Evolutionary conservation across 2,113 vertebrate species (phyloP), one percentile per base, ranked within the genome.

Genomic region (Siniperca chuatsi): DNA sequence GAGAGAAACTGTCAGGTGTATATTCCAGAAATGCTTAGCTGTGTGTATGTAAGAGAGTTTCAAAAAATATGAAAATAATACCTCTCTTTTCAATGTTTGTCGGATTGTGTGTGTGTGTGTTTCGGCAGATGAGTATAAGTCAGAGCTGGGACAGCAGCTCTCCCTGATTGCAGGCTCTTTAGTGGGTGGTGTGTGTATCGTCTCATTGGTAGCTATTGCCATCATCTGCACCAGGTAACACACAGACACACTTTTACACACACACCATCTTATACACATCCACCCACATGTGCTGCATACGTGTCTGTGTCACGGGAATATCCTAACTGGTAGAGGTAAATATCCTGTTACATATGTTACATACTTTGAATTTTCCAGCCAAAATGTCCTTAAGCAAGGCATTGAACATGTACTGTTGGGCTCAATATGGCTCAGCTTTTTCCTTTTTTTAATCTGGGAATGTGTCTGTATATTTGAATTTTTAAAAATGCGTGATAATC

Each of bases 181-280:
- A 2, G 97, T 98, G 0, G 97, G 97, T 0, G 97, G 97, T 4
- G 98, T 99, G 67, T 98, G 98, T 81, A 96, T 99, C 0, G 97
- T 99, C 66, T 98, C 97, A 0, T 82, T 99, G 93, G 97, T 98
- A 84, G 98, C 97, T 69, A 97, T 99, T 62, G 96, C 96, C 70
- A 97, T 99, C 1, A 97, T 99, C 82, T 99, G 98, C 84, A 97
- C 97, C 96, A 98, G 97, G 97, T 99, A 94, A 87, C 9, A 8
- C 46, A 74, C 71, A 33, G 20, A 66, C 52, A 54, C n/a, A 57
- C 8, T 4, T 6, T 16, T 8, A 37, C 16, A 23, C 35, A 74
- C 70, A 6, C 1, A 10, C 20, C 20, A 9, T 52, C 8, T 33
- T 50, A 9, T 18, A 16, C 60, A 54, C 42, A 23, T 6, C n/a